Evolutionary conservation across 2,888 invertebrate genomes (phyloP).

Genomic region (Dryobotodes eremita): DNA sequence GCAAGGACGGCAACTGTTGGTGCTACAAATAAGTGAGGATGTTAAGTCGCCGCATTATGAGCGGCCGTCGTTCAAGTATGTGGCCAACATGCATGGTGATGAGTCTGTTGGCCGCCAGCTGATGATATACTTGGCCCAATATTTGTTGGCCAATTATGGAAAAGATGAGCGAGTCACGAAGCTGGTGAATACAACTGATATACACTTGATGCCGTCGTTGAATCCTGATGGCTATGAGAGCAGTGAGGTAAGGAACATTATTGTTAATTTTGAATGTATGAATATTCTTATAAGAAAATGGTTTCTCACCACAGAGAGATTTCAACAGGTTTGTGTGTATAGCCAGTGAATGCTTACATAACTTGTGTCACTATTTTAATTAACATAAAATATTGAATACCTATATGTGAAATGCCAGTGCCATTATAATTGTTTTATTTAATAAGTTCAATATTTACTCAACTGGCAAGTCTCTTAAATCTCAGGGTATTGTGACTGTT

Average conservation of each 20-base stretch:
- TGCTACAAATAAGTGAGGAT: slow-evolving; percentile 95
- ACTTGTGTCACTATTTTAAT: background rate
- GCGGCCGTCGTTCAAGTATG: slow-evolving; percentile 97
- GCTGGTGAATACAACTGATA: slow-evolving; percentile 96
- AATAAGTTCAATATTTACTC: background rate
- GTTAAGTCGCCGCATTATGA: slow-evolving; percentile 89
- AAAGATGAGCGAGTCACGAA: slow-evolving; percentile 93
- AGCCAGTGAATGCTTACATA: background rate
- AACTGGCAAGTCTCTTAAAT: background rate
- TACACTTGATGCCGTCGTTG: slow-evolving; percentile 98
- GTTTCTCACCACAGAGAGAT: background rate
- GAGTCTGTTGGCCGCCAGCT: slow-evolving; percentile 97
- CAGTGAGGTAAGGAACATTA: slow-evolving; percentile 91
- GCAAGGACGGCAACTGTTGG: slow-evolving; percentile 95
- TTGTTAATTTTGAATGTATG: background rate
- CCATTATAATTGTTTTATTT: background rate
- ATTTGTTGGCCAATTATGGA: slow-evolving; percentile 95
- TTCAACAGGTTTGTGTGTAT: slow-evolving; percentile 17
- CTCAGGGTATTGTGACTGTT: background rate
- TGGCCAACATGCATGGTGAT: slow-evolving; percentile 99
- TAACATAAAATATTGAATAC: background rate
- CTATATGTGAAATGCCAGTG: background rate
- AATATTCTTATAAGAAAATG: slow-evolving; percentile 20
- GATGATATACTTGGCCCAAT: slow-evolving; percentile 95
- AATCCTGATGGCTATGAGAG: slow-evolving; percentile 99